Percentiles rank a stretch among this genome's conserved stretches.
Evolutionary conservation across 2,797 vertebrate species (phyloP).

Genomic region (Oophaga sylvatica): DNA sequence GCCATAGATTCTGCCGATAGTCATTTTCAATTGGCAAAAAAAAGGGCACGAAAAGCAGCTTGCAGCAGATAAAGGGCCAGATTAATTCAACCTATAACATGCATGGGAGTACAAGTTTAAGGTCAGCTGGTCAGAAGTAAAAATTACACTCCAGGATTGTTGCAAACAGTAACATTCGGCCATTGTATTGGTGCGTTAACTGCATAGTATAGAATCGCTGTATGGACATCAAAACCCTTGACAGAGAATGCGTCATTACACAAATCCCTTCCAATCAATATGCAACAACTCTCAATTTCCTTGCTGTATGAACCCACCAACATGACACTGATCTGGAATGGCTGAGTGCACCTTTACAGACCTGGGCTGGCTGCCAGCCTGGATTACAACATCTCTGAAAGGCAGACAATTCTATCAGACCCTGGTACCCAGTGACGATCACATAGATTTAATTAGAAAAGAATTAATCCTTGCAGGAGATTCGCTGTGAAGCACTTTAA

Average conservation of each 20-base stretch:
- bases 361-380: neutral
- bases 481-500: neutral
- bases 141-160: neutral
- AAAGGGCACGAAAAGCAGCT: neutral
- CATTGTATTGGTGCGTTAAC: neutral
- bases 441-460: neutral
- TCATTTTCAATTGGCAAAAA: neutral
- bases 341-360: neutral
- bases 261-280: neutral
- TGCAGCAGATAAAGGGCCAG: neutral
- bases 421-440: neutral
- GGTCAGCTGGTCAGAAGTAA: no score
- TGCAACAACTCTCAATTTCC: neutral
- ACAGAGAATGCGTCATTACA: neutral
- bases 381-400: constrained; percentile 1
- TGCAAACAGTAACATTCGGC: neutral
- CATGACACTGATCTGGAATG: neutral
- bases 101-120: no score
- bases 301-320: neutral
- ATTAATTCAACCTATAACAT: neutral
- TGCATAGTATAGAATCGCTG: neutral
- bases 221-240: neutral
- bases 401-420: neutral
- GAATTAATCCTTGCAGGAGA: neutral
- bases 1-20: no score